Percentiles rank a stretch among this genome's conserved stretches.
These are phyloP conservation scores for Danio kyathit DNA, from an alignment of 2,797 vertebrate genomes.

Conservation along the genomic window DNA sequence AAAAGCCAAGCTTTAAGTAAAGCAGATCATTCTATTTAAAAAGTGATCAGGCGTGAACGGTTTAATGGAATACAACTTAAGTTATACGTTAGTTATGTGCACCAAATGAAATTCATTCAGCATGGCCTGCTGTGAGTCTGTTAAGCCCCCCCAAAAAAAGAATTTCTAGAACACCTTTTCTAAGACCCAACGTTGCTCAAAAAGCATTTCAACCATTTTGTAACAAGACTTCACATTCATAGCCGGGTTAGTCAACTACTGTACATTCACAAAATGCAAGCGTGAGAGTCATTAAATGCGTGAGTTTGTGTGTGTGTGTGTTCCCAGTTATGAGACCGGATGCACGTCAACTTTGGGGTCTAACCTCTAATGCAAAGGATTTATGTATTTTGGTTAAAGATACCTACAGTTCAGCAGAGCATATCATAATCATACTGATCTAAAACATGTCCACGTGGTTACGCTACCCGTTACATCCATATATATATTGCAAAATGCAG, in stretches of 20 bases:
- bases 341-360: constrained; percentile 26
- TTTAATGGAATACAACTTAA: constrained; percentile 2
- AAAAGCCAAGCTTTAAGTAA: background rate
- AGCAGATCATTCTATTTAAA: background rate
- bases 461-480: constrained; percentile 66
- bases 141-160: constrained; percentile 22
- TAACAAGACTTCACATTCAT: constrained; percentile 47
- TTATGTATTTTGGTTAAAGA: constrained; percentile 40
- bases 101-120: constrained; percentile 4
- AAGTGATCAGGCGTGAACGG: background rate
- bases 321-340: constrained; percentile 42
- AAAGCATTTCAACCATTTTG: constrained; percentile 18
- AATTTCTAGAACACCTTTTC: constrained; percentile 11
- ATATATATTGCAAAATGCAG: constrained; percentile 66
- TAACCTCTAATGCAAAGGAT: constrained; percentile 44
- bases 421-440: constrained; percentile 37
- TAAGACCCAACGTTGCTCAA: constrained; percentile 17
- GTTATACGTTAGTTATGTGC: background rate
- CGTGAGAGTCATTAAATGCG: constrained; percentile 30
- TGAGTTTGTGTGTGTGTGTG: constrained; percentile 8
- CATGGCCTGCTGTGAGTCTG: constrained; percentile 6
- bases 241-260: constrained; percentile 41
- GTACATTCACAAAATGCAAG: constrained; percentile 55
- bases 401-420: constrained; percentile 34
- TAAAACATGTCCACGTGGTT: constrained; percentile 62